phyloP scores from a whole-genome alignment of 2,797 vertebrate genomes.

The Pseudomugil gertrudae region DNA sequence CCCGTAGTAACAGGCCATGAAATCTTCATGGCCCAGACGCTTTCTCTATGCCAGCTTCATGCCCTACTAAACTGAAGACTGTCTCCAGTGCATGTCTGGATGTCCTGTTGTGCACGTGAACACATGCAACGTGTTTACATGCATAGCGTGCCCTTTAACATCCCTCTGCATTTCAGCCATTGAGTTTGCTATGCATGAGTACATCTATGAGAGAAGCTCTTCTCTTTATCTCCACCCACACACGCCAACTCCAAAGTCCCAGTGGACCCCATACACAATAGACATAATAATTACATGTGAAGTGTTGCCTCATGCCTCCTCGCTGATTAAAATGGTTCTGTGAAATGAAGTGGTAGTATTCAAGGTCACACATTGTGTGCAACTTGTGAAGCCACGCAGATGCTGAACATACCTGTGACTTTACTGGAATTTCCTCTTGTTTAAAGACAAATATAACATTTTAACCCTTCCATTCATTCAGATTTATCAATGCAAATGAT shows the following conservation, averaged over 20 bases:
- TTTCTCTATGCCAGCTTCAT: constrained; percentile 24
- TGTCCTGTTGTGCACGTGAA: constrained; percentile 16
- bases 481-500: neutral
- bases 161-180: constrained; percentile 44
- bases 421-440: constrained; percentile 12
- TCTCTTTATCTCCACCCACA: constrained; percentile 70
- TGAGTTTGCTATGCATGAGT: constrained; percentile 61
- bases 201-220: constrained; percentile 41
- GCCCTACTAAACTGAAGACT: constrained; percentile 42
- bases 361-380: constrained; percentile 63
- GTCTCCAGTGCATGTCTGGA: constrained; percentile 15
- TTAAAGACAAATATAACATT: constrained; percentile 6
- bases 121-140: constrained; percentile 34
- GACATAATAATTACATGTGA: constrained; percentile 68
- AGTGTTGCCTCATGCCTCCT: constrained; percentile 51
- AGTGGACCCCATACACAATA: constrained; percentile 53
- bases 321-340: constrained; percentile 48
- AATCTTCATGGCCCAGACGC: constrained; percentile 50
- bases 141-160: constrained; percentile 52
- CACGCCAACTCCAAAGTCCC: constrained; percentile 48
- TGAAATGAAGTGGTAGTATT: constrained; percentile 28
- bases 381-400: constrained; percentile 35
- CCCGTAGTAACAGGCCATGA: constrained; percentile 34
- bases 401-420: constrained; percentile 9
- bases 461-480: constrained; percentile 9